A percentile compares a stretch with the other conserved stretches of the same genome.
phyloP scores from a whole-genome alignment of 2,888 invertebrate genomes.

The Crocallis elinguaria region DNA sequence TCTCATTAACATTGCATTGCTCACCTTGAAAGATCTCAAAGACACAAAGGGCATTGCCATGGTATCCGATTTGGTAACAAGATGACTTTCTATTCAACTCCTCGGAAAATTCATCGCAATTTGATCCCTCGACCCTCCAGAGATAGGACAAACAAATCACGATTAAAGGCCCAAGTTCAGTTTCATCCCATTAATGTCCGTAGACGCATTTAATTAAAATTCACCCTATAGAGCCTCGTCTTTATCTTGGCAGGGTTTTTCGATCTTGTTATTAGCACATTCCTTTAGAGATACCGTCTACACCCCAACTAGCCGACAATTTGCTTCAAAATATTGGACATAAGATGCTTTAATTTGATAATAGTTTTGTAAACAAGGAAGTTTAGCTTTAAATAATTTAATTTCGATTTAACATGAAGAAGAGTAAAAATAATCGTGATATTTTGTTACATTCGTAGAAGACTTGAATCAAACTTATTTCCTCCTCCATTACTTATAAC shows the following conservation, averaged over 20 bases:
- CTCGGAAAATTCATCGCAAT: conserved; percentile 48
- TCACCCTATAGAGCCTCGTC: conserved; percentile 68
- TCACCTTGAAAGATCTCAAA: conserved; percentile 30
- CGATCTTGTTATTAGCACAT: conserved; percentile 73
- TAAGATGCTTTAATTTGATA: conserved; percentile 42
- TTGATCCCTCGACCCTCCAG: conserved; percentile 52
- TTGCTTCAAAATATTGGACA: conserved; percentile 44
- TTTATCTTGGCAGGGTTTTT: conserved; percentile 70
- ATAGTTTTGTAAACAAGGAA: conserved; percentile 41
- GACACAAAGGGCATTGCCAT: conserved; percentile 41
- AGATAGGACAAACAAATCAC: conserved; percentile 80
- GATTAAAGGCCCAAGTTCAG: conserved; percentile 73
- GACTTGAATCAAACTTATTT: conserved; percentile 5
- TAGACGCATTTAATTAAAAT: conserved; percentile 82
- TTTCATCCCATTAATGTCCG: conserved; percentile 80
- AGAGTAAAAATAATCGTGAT: conserved; percentile 6
- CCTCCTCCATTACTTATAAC: conserved; percentile 3
- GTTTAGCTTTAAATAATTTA: conserved; percentile 9
- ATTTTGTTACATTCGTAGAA: no score
- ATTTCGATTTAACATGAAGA: conserved; percentile 1
- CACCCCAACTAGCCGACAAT: conserved; percentile 45
- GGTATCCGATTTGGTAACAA: conserved; percentile 34
- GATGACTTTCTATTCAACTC: conserved; percentile 40
- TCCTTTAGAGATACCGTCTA: conserved; percentile 46
- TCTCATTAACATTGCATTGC: conserved; percentile 29